Base-by-base conservation (phyloP, 2,797 vertebrate species). In the Enteromius paludinosus region DNA sequence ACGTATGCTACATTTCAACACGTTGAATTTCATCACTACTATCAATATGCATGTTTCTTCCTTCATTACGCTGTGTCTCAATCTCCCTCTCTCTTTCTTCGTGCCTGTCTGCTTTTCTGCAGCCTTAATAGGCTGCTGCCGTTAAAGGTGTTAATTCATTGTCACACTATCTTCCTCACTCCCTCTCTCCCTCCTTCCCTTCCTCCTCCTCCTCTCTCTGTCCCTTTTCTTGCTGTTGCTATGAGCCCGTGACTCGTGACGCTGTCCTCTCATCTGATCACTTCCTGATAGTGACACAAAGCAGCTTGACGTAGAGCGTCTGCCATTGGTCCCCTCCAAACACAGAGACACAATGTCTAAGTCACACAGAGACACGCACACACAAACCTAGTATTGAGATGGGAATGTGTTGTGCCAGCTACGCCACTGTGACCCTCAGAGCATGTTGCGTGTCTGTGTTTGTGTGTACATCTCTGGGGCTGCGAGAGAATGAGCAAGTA, bases 61-160 rank as follows among this genome's bases (percentile, higher is more conserved):
- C 66, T 45, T 59, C 70, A 73, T 65, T 72, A 73, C 5, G 33
- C 30, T 14, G 35, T 30, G 23, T 81, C 56, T 81, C 72, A 52
- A 20, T 49, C 68, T 49, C 59, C 18, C 54, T 54, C 69, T 72
- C 65, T 75, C 64, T 72, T 84, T 73, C 78, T 65, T 56, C 4
- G 14, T 76, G 65, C 64, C 52, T 78, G 15, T 69, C 65, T 80
- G 45, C 80, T 74, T 86, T 59, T 79, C 87, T 84, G 66, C 61
- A 73, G 81, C 20, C 72, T 84, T 84, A 82, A 82, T 82, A 62
- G 35, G 79, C 86, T 81, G 62, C 81, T 81, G 82, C 79, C 47
- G 59, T 82, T 82, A 87, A 82, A 76, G 75, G 86, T 87, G 86
- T 84, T 86, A 87, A 86, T 87, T 84, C 68, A 69, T 86, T 83